phyloP scores from a whole-genome alignment of 2,888 invertebrate species.

The Drosophila helvetica region DNA sequence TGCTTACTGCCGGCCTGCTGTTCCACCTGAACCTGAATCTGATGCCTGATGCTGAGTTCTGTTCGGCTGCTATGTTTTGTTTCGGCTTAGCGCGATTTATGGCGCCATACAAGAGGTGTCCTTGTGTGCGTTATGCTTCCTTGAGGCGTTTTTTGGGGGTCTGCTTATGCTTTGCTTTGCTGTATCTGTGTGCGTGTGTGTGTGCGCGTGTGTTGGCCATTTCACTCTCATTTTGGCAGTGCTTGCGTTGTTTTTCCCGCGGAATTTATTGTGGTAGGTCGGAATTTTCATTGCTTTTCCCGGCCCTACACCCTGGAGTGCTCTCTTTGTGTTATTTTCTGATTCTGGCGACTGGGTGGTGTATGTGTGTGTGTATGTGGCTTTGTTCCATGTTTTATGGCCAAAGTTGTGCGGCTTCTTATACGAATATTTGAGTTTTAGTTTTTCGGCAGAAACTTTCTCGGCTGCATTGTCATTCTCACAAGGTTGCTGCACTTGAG shows the following conservation, averaged over 20 bases:
- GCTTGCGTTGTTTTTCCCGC: constrained; percentile 46
- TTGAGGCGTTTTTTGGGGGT: constrained; percentile 28
- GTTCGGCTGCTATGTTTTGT: constrained; percentile 65
- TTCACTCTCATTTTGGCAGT: constrained; percentile 70
- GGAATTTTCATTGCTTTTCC: constrained; percentile 75
- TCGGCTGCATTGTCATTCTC: constrained; percentile 34
- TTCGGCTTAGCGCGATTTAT: constrained; percentile 77
- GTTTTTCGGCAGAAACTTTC: constrained; percentile 30
- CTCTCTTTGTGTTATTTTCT: constrained; percentile 2
- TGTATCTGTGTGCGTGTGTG: background rate
- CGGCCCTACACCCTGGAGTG: background rate
- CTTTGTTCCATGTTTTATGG: constrained; percentile 34
- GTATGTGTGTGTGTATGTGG: constrained; percentile 15
- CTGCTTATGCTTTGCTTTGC: constrained; percentile 3
- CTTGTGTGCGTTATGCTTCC: constrained; percentile 31
- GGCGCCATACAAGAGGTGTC: constrained; percentile 41
- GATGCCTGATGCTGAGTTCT: constrained; percentile 67
- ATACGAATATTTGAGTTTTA: constrained; percentile 32
- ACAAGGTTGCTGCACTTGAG: constrained; percentile 23
- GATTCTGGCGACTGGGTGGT: background rate
- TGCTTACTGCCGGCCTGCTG: constrained; percentile 8
- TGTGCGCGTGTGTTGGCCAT: constrained; percentile 44
- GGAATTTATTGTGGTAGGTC: constrained; percentile 81
- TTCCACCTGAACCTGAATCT: constrained; percentile 51
- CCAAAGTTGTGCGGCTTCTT: constrained; percentile 36